Evolutionary conservation across 2,797 vertebrate species (phyloP).

Genomic region (Mormyrus proboscirostris): DNA sequence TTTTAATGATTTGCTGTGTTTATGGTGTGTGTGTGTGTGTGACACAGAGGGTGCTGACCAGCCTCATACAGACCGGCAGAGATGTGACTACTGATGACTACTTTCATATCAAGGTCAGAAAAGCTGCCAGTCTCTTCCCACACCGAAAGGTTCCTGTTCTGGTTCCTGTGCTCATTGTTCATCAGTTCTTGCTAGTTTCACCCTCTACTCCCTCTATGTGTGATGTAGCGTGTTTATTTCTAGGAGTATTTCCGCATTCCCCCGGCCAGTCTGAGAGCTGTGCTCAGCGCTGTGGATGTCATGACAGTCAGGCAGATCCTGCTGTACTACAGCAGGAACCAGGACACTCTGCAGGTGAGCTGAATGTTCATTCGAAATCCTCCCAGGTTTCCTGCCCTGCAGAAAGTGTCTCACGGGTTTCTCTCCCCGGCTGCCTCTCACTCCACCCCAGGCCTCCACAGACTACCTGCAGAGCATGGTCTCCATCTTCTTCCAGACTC

Average conservation of each 20-base stretch:
- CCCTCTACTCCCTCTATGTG: background rate
- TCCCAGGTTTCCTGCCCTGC: background rate
- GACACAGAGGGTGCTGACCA: constrained; percentile 57
- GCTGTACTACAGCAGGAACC: constrained; percentile 54
- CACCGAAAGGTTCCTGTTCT: background rate
- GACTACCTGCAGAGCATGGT: constrained; percentile 56
- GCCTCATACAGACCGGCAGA: constrained; percentile 57
- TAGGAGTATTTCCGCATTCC: constrained; percentile 67
- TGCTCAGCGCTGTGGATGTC: constrained; percentile 51
- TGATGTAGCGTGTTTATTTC: constrained; percentile 6
- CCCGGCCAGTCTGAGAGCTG: constrained; percentile 39
- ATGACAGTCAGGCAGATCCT: constrained; percentile 58
- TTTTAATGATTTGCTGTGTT: background rate
- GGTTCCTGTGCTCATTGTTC: background rate
- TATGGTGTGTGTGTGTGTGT: constrained; percentile 25
- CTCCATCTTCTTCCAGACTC: constrained; percentile 57
- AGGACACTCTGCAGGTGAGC: constrained; percentile 50
- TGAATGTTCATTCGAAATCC: background rate
- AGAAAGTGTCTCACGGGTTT: background rate
- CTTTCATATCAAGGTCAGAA: constrained; percentile 57
- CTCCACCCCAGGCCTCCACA: constrained; percentile 48
- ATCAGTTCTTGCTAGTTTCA: background rate
- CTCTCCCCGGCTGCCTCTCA: constrained; percentile 2
- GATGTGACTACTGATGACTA: constrained; percentile 41
- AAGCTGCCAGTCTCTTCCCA: background rate